Conservation (phyloP, 2,113 vertebrate species). For the Engraulis encrasicolus region DNA sequence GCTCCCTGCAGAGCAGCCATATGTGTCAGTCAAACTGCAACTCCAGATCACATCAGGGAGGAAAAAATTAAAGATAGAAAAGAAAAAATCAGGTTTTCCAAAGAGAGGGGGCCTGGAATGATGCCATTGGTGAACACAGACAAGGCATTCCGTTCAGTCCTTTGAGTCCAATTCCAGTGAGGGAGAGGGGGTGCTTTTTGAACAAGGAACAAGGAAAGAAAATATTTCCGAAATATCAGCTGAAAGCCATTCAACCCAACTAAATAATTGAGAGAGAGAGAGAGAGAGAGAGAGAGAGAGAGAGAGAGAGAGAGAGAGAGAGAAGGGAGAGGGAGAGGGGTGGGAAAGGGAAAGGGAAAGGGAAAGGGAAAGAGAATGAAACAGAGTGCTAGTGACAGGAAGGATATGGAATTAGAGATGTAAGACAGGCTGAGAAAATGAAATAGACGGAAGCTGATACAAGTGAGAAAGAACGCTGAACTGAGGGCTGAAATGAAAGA, state of each 20-base stretch:
- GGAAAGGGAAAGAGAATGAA: not conserved
- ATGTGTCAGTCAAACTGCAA: conserved; percentile 64
- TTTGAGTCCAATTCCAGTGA: conserved; percentile 54
- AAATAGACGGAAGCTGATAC: no score
- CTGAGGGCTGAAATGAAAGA: no score
- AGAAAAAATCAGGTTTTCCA: not conserved
- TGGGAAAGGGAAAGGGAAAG: not conserved
- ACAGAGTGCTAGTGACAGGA: no score
- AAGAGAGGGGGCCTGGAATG: conserved; percentile 28
- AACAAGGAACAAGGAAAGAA: conserved; percentile 22
- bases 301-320: not conserved
- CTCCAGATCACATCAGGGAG: conserved; percentile 50
- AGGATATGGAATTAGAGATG: no score
- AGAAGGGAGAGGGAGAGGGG: not conserved
- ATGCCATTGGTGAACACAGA: conserved; percentile 59
- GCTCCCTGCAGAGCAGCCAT: conserved; percentile 52
- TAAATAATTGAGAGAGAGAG: conserved; percentile 25
- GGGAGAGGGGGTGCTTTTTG: conserved; percentile 44
- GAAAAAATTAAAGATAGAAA: conserved; percentile 55
- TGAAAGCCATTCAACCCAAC: conserved; percentile 22
- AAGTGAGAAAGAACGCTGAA: no score
- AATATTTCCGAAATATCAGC: conserved; percentile 38
- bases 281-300: not conserved
- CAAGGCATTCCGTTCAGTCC: conserved; percentile 53
- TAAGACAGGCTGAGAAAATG: no score